Percentiles rank a stretch among this genome's conserved stretches.
Evolutionary conservation across 1,140 invertebrate species (phyloP).

Genomic region (Drosophila mauritiana): DNA sequence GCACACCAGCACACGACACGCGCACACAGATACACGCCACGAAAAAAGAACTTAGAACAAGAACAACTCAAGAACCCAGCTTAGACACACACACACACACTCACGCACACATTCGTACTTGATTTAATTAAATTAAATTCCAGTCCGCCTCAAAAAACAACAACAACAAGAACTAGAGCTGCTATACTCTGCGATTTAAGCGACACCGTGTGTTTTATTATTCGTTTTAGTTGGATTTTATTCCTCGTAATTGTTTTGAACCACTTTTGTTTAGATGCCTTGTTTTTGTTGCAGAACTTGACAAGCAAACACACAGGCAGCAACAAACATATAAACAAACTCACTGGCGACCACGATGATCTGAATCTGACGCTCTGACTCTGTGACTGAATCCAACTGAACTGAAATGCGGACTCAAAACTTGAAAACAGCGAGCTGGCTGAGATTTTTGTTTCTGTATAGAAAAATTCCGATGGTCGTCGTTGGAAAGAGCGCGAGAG

Average conservation of each 20-base stretch:
- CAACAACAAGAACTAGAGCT: conserved; percentile 28
- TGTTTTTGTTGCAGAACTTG: conserved; percentile 43
- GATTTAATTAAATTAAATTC: conserved; percentile 61
- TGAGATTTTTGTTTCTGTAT: conserved; percentile 73
- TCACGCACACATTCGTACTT: conserved; percentile 38
- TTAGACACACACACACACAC: conserved; percentile 47
- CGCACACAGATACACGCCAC: conserved; percentile 25
- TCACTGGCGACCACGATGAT: conserved; percentile 65
- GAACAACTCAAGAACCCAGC: conserved; percentile 55
- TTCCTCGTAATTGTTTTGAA: conserved; percentile 38
- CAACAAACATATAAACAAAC: conserved; percentile 79
- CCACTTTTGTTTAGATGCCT: conserved; percentile 44
- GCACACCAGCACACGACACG: conserved; percentile 25
- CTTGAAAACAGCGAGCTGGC: conserved; percentile 51
- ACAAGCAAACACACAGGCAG: conserved; percentile 28
- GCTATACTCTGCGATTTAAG: conserved; percentile 4
- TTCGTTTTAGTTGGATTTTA: conserved; percentile 4
- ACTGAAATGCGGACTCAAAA: conserved; percentile 67
- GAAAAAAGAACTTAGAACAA: conserved; percentile 59
- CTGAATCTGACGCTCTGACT: conserved; percentile 66
- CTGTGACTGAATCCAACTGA: conserved; percentile 78
- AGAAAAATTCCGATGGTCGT: conserved; percentile 77
- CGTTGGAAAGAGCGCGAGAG: conserved; percentile 21
- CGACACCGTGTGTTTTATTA: conserved; percentile 18
- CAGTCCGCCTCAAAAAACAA: conserved; percentile 21